A percentile compares a stretch with the other conserved stretches of the same genome.
These are phyloP conservation scores for Patella depressa DNA, from an alignment of 2,888 invertebrate genomes.

Conservation along the genomic window DNA sequence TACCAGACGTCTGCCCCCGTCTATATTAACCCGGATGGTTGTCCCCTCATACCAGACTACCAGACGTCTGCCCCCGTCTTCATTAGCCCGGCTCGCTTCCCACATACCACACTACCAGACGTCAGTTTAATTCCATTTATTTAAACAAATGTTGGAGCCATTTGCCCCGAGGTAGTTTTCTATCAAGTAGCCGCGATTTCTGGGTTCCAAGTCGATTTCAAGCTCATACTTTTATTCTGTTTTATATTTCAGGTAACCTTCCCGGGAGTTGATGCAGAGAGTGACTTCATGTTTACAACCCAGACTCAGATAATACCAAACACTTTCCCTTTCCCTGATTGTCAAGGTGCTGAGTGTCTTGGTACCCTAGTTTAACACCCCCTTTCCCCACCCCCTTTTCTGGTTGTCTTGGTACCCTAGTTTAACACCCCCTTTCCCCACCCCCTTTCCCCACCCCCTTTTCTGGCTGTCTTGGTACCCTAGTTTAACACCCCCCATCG, in stretches of 20 bases:
- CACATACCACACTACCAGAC: too few relatives aligned
- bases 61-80: too few relatives aligned
- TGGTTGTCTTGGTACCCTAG: slow-evolving; percentile 19
- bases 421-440: background rate
- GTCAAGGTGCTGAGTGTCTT: slow-evolving; percentile 20
- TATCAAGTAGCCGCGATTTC: too few relatives aligned
- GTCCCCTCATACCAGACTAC: too few relatives aligned
- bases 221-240: too few relatives aligned
- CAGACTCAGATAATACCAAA: slow-evolving; percentile 29
- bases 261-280: slow-evolving; percentile 17
- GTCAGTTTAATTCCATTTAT: too few relatives aligned
- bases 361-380: slow-evolving; percentile 19
- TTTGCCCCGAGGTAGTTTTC: too few relatives aligned
- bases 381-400: background rate
- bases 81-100: too few relatives aligned
- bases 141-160: background rate
- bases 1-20: too few relatives aligned
- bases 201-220: background rate
- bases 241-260: slow-evolving; percentile 18
- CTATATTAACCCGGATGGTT: too few relatives aligned
- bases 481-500: slow-evolving; percentile 22
- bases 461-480: too few relatives aligned
- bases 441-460: background rate
- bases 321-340: slow-evolving; percentile 22
- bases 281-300: slow-evolving; percentile 27